Percentiles rank a stretch among this genome's conserved stretches.
Evolutionary conservation across 1,140 invertebrate species (phyloP).

Genomic region (Oncopodura yosiiana): DNA sequence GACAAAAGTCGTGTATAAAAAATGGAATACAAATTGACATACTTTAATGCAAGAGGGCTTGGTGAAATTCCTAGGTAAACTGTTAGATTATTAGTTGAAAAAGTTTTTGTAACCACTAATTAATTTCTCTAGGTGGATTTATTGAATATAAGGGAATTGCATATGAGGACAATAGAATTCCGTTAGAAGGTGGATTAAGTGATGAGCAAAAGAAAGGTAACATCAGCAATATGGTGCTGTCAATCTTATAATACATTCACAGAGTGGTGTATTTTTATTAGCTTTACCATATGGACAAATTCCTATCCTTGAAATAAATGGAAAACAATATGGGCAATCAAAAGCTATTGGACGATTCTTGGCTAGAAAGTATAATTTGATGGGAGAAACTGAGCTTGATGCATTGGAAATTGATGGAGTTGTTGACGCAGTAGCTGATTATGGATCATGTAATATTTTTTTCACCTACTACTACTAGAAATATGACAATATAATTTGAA

Average conservation of each 20-base stretch:
- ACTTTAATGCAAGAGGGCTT: constrained; percentile 52
- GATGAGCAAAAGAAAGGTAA: background rate
- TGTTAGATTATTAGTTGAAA: no score
- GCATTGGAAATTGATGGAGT: constrained; percentile 51
- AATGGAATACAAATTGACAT: constrained; percentile 46
- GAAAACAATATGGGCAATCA: constrained; percentile 8
- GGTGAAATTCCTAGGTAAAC: no score
- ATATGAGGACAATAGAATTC: constrained; percentile 49
- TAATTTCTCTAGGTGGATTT: constrained; percentile 49
- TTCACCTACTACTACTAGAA: no score
- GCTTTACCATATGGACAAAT: constrained; percentile 12
- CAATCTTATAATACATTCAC: background rate
- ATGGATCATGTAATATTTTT: background rate
- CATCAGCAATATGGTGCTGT: background rate
- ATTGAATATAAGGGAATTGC: constrained; percentile 46
- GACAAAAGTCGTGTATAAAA: background rate
- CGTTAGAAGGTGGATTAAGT: background rate
- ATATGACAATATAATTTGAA: no score
- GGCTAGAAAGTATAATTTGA: constrained; percentile 14
- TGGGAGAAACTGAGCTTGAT: constrained; percentile 11
- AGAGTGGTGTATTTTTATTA: background rate
- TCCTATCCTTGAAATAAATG: constrained; percentile 23
- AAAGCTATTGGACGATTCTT: constrained; percentile 17
- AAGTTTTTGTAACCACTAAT: no score
- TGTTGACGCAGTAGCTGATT: constrained; percentile 48